Percentiles rank a stretch among this genome's conserved stretches.
Conservation (phyloP, 2,797 vertebrate species). For the Premnoplex brunnescens region DNA sequence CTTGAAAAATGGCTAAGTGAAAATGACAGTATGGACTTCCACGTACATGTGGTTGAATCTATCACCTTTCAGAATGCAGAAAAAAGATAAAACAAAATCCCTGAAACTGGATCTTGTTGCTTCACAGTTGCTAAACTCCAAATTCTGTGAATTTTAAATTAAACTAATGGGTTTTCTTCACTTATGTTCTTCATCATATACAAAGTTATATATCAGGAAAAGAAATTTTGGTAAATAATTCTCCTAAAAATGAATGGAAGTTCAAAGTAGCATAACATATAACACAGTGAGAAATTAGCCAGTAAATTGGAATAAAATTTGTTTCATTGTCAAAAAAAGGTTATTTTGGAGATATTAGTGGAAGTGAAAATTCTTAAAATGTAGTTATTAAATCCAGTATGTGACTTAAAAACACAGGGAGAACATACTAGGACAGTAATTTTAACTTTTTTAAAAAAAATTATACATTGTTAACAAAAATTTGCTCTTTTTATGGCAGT, state of each 20-base stretch:
- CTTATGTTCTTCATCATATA: neutral
- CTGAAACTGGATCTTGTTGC: neutral
- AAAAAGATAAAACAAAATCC: neutral
- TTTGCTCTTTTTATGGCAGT: neutral
- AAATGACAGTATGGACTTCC: neutral
- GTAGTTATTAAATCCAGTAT: neutral
- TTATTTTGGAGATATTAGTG: neutral
- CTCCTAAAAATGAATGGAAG: neutral
- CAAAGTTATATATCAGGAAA: neutral
- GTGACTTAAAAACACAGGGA: neutral
- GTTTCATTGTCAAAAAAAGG: neutral
- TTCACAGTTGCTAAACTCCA: neutral
- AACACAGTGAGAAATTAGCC: neutral
- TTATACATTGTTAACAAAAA: neutral
- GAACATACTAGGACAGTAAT: neutral
- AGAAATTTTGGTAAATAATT: neutral
- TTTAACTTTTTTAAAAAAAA: neutral
- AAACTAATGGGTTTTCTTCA: neutral
- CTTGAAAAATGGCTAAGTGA: neutral
- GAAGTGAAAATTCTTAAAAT: neutral
- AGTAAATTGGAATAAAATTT: neutral
- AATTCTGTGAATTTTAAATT: neutral
- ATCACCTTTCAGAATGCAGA: neutral
- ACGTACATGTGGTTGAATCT: rapidly evolving
- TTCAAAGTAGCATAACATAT: neutral